Conservation (phyloP, 2,888 invertebrate species). For the Strigamia maritima region DNA sequence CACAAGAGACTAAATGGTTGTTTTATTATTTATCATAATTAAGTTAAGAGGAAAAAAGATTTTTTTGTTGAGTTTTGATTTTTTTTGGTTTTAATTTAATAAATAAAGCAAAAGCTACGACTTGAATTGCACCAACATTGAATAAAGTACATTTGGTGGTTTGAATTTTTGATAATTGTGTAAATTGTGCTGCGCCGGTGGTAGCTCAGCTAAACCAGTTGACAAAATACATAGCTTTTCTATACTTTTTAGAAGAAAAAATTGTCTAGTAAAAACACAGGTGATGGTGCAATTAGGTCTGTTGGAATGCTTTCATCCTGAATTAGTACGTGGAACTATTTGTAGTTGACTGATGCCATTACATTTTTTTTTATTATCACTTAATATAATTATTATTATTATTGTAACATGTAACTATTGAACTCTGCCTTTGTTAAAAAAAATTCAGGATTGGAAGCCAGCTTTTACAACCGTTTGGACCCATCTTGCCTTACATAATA, state of each 20-base stretch:
- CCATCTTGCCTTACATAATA: slow-evolving; percentile 35
- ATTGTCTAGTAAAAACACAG: slow-evolving; percentile 7
- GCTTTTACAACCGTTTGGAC: slow-evolving; percentile 34
- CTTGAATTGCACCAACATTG: slow-evolving; percentile 5
- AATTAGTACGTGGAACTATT: not conserved
- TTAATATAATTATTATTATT: not conserved
- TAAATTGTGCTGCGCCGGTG: not conserved
- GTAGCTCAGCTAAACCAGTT: not conserved
- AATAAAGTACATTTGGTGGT: not conserved
- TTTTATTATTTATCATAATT: slow-evolving; percentile 13
- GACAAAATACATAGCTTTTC: not conserved
- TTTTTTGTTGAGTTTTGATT: not conserved
- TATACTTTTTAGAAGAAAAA: not conserved
- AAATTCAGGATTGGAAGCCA: slow-evolving; percentile 36
- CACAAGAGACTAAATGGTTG: slow-evolving; percentile 14
- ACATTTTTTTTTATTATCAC: not conserved
- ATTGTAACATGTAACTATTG: slow-evolving; percentile 9
- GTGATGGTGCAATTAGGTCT: slow-evolving; percentile 15
- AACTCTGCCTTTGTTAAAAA: not conserved
- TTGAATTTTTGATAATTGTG: not conserved
- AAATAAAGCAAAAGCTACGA: not conserved
- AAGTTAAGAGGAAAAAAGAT: not conserved
- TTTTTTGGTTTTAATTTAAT: not conserved
- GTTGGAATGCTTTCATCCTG: not conserved
- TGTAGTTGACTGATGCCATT: not conserved